phyloP scores from a whole-genome alignment of 2,888 invertebrate genomes.

The Catocala fraxini region DNA sequence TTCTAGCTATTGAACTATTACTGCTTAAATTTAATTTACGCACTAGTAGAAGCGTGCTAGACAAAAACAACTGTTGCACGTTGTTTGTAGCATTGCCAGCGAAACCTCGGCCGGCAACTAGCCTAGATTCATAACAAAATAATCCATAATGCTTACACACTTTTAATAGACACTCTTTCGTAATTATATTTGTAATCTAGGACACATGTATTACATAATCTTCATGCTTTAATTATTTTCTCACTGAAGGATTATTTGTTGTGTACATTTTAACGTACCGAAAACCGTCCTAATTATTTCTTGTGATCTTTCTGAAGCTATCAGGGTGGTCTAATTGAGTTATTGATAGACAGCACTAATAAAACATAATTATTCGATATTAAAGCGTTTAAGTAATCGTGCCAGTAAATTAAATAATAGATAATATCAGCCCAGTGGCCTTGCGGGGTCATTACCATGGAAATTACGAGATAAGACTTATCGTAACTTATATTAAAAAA shows the following conservation, averaged over 20 bases:
- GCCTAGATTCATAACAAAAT: slow-evolving; percentile 5
- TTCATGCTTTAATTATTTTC: too few relatives aligned
- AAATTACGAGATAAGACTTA: slow-evolving; percentile 42
- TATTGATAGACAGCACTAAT: not conserved
- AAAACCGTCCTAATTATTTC: too few relatives aligned
- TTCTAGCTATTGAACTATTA: too few relatives aligned
- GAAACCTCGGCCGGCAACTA: not conserved
- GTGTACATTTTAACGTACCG: too few relatives aligned
- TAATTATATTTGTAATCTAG: not conserved
- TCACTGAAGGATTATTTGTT: too few relatives aligned
- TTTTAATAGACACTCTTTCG: too few relatives aligned
- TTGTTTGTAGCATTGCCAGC: not conserved
- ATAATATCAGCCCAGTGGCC: slow-evolving; percentile 51
- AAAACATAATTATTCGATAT: slow-evolving; percentile 22
- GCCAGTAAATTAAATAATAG: slow-evolving; percentile 46
- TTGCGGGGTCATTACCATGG: slow-evolving; percentile 54
- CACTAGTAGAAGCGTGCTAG: too few relatives aligned
- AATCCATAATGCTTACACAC: not conserved
- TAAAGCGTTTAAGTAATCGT: slow-evolving; percentile 34
- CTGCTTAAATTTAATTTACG: too few relatives aligned
- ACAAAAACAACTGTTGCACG: too few relatives aligned
- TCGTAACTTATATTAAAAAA: slow-evolving; percentile 20
- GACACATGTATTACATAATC: not conserved
- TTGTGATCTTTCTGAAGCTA: too few relatives aligned
- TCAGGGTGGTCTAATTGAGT: not conserved